Conservation (phyloP, 2,113 vertebrate species). For the Lagopus muta region DNA sequence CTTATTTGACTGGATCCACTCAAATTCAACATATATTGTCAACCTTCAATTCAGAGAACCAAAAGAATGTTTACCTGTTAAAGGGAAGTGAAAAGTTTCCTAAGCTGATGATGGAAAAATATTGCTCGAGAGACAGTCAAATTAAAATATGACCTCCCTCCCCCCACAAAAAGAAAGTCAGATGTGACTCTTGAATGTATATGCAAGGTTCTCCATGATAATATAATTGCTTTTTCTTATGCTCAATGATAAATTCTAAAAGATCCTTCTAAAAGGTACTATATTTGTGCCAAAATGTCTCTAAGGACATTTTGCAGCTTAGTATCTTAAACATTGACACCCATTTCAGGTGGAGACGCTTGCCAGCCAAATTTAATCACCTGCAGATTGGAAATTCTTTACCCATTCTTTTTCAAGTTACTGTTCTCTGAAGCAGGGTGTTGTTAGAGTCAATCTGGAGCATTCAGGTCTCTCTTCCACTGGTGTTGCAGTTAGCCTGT, state of each 20-base stretch:
- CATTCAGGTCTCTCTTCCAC: not conserved
- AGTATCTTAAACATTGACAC: accelerated
- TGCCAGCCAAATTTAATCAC: not conserved
- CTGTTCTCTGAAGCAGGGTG: accelerated
- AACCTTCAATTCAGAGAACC: not conserved
- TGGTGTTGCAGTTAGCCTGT: not conserved
- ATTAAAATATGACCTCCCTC: not conserved
- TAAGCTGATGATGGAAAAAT: not conserved
- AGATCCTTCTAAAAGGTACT: accelerated
- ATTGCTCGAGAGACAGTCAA: not conserved
- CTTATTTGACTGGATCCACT: not conserved
- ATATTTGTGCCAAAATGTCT: not conserved
- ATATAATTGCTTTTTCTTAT: not conserved
- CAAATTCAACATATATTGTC: not conserved
- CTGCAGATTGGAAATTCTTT: not conserved
- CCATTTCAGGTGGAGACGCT: not conserved
- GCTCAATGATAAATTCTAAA: not conserved
- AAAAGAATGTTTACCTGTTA: not conserved
- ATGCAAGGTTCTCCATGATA: not conserved
- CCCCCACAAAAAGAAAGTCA: no score
- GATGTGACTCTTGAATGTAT: no score
- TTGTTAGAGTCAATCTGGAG: not conserved
- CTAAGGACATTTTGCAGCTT: not conserved
- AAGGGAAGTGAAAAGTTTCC: not conserved
- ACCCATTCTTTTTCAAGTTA: accelerated